Evolutionary conservation across 2,888 invertebrate genomes (phyloP).

Genomic region (Neelides folsomi): DNA sequence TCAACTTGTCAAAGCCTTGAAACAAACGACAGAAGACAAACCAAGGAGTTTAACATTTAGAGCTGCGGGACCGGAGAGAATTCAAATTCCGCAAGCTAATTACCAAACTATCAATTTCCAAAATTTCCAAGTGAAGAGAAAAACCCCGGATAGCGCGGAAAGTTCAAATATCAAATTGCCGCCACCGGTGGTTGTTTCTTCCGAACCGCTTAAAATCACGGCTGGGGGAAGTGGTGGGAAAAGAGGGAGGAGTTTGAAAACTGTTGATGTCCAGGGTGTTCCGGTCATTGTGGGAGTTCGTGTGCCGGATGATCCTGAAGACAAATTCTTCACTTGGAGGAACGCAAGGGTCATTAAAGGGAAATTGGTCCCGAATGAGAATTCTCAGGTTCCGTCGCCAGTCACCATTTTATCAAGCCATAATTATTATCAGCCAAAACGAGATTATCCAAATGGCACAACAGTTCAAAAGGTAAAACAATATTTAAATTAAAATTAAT

Average conservation of each 20-base stretch:
- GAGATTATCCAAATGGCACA: too few relatives aligned
- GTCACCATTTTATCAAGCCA: too few relatives aligned
- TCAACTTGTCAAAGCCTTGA: too few relatives aligned
- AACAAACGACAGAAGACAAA: too few relatives aligned
- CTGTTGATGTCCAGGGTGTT: slow-evolving; percentile 40
- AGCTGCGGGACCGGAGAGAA: too few relatives aligned
- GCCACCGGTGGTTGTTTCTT: slow-evolving; percentile 12
- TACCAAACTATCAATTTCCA: too few relatives aligned
- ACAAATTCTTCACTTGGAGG: slow-evolving; percentile 66
- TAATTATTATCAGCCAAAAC: too few relatives aligned
- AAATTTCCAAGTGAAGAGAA: too few relatives aligned
- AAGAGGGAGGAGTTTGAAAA: slow-evolving; percentile 16
- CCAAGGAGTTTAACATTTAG: too few relatives aligned
- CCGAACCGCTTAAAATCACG: slow-evolving; percentile 12
- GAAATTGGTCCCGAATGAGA: slow-evolving; percentile 59
- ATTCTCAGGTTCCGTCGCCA: slow-evolving; percentile 45
- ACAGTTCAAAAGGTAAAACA: too few relatives aligned
- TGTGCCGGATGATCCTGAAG: slow-evolving; percentile 69
- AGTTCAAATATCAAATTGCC: slow-evolving; percentile 8
- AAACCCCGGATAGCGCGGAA: neutral
- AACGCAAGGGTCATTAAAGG: slow-evolving; percentile 80
- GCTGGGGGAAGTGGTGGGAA: slow-evolving; percentile 12
- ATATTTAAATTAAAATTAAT: too few relatives aligned
- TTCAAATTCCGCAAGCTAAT: too few relatives aligned
- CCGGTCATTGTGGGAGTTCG: slow-evolving; percentile 69